Evolutionary conservation across 2,113 vertebrate species (phyloP), one percentile per base, ranked within the genome.

Genomic region (Pseudorectes ferrugineus): DNA sequence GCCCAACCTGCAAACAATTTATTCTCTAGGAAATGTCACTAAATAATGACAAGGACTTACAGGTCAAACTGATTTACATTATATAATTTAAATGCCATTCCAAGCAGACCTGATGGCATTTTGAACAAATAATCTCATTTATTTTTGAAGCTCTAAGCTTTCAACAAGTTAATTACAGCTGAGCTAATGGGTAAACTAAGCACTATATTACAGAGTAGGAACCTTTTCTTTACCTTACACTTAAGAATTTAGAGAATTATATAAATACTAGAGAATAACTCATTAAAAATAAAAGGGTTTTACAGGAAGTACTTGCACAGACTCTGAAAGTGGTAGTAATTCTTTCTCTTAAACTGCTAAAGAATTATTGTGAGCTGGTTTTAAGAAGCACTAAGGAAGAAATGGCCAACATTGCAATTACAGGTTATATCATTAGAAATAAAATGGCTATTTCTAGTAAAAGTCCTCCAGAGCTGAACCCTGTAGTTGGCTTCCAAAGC

Each of bases 21-120:
- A 91, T 97, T 96, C 96, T 92, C 75, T 91, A 96, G 21, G 74
- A 97, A 97, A 97, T 96, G 94, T 96, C 97, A 97, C 97, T 97
- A 97, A 97, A 97, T 96, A 97, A 97, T 97, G 97, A 98, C 96
- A 97, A 97, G 95, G 97, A 97, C 97, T 96, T 97, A 81, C 70
- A 96, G 97, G 97, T 97, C 97, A 96, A 96, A 96, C 72, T 96
- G 97, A 97, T 98, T 98, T 98, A 98, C 98, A 98, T 97, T 97
- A 97, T 96, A 92, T 97, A 97, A 98, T 98, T 98, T 97, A 98
- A 98, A 98, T 98, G 98, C 97, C 97, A 98, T 94, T 96, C 89
- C 88, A 94, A 96, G 97, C 92, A 96, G 97, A 95, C 97, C 96
- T 95, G 92, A 96, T 98, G 98, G 96, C 98, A 98, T 97, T 98